phyloP scores from a whole-genome alignment of 1,140 invertebrate genomes.

The Pentalonia nigronervosa region DNA sequence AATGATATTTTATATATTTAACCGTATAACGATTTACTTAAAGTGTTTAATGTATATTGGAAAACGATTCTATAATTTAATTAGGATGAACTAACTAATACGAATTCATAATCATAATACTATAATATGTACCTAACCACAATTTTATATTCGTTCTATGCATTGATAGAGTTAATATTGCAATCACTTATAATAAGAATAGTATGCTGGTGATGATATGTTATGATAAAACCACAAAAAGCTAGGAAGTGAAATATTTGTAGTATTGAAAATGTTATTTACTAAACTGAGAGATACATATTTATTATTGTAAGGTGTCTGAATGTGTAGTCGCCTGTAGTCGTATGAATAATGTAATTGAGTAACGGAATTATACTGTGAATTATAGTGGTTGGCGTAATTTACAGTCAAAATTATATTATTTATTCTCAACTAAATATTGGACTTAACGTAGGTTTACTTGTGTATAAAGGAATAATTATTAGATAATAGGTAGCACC shows the following conservation, averaged over 20 bases:
- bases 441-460: neutral
- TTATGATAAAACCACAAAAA: constrained; percentile 20
- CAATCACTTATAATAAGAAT: neutral
- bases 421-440: neutral
- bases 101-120: neutral
- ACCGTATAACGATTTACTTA: neutral
- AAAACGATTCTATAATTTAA: neutral
- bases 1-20: neutral
- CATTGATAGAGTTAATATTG: neutral
- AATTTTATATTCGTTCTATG: neutral
- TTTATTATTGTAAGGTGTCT: neutral
- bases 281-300: neutral
- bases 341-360: neutral
- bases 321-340: neutral
- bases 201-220: neutral
- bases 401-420: neutral
- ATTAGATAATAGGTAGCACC: neutral
- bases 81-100: neutral
- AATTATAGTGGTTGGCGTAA: neutral
- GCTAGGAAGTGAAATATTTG: neutral
- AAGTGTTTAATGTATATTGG: neutral
- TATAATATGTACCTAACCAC: constrained; percentile 15
- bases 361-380: neutral
- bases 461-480: neutral
- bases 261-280: neutral